Evolutionary conservation across 2,113 vertebrate genomes (phyloP), one percentile per base, ranked within the genome.

Genomic region (Crocuta crocuta): DNA sequence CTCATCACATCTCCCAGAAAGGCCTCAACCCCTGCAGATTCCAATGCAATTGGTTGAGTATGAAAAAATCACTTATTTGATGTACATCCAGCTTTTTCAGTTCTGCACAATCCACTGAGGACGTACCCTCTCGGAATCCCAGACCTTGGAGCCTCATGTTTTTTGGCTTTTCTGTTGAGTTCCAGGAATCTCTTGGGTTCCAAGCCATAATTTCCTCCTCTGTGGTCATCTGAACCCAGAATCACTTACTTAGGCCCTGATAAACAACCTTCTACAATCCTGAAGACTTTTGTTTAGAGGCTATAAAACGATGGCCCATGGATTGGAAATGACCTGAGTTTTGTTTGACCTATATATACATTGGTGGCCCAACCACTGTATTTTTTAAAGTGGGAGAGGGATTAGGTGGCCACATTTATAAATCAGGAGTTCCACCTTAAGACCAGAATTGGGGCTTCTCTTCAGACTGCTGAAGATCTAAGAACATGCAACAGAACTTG

Each of bases 111-210:
- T 55, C n/a, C 39, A 74, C 33, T 81, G 50, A 85, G n/a, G 31
- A 70, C 17, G 6, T 16, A 45, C 19, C 1, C 31, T 66, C 63
- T 80, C 23, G n/a, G 43, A 97, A 73, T 81, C 4, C 19, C 35
- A 94, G 28, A 58, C 16, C 4, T 90, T 70, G 31, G 2, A 89
- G 24, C n/a, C 65, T n/a, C 88, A 95, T 10, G 9, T 58, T 82
- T 90, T 66, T 79, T 84, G 53, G 53, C 50, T 79, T 96, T 95
- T 79, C 61, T 94, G n/a, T n/a, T 35, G 33, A 89, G 1, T 91
- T 80, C 48, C 33, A 81, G 39, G 9, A 19, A 76, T 13, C 73
- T 16, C 35, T 78, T 85, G 50, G 50, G 26, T 95, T 74, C 68
- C 28, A 39, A 92, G 5, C 92, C 61, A 58, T 92, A 95, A 92